A percentile compares a stretch with the other conserved stretches of the same genome.
These are phyloP conservation scores for Trichosurus vulpecula DNA, from an alignment of 2,797 vertebrate genomes.

Conservation along the genomic window DNA sequence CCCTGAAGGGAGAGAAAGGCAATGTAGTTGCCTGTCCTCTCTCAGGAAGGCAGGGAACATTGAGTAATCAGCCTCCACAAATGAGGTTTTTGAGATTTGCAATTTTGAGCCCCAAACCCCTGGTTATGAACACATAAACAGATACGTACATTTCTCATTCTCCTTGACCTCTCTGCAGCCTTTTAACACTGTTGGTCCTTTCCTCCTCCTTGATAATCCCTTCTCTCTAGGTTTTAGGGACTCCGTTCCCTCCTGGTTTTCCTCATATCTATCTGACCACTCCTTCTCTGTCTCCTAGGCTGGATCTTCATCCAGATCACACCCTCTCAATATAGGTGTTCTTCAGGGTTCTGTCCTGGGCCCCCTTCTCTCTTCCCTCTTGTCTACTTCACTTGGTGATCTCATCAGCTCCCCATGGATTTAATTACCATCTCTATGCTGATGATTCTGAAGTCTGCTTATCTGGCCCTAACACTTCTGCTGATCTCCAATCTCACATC, in stretches of 20 bases:
- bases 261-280: neutral
- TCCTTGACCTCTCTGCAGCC: neutral
- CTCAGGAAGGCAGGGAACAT: neutral
- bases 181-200: neutral
- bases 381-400: neutral
- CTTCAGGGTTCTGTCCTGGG: neutral
- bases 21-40: neutral
- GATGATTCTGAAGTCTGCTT: neutral
- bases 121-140: neutral
- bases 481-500: neutral
- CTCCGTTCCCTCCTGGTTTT: too few relatives aligned
- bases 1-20: neutral
- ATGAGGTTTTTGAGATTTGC: neutral
- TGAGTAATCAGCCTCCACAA: neutral
- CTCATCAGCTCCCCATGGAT: neutral
- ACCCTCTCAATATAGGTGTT: neutral
- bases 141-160: neutral
- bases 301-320: neutral
- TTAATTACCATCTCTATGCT: neutral
- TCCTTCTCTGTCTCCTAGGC: neutral
- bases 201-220: neutral
- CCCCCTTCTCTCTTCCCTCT: neutral
- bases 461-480: neutral
- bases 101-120: neutral
- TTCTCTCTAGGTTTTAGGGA: neutral